Base-by-base conservation (phyloP, 1,140 invertebrate species). In the Magallana angulata region DNA sequence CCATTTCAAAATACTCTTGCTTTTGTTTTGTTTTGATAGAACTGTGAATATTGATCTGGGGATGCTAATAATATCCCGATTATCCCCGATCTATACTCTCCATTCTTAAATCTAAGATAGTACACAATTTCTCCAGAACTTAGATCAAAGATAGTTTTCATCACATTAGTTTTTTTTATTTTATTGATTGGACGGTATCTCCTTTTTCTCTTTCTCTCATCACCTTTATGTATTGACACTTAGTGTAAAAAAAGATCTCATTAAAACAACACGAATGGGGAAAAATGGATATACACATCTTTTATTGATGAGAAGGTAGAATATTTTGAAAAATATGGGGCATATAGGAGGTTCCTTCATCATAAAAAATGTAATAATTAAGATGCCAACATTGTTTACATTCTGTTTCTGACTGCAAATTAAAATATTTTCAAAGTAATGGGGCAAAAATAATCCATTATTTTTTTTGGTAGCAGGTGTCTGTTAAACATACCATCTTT, bases 231-330 rank as follows among this genome's bases (percentile, higher is more conserved):
- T 76, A 76, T 24, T 76, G 68, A 24, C 24, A 76, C 18, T 36
- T 48, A 48, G 24, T 30, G 30, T 62, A 76, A 76, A 18, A 76
- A 24, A 76, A 18, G n/a, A 48, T 48, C 68, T 76, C 24, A 4
- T 24, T 24, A 9, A 36, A 76, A 30, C 24, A 76, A 30, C 68
- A 76, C 7, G 24, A 76, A 30, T 7, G 36, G 18, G 30, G 36
- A 30, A 36, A 12, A 12, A 24, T 12, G 36, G 11, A 12, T 24
- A 48, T n/a, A 18, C 68, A 76, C 24, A 48, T 36, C 9, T 24
- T 24, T 76, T 76, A 76, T 76, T 76, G 68, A 76, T 76, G 68
- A 76, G 68, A 76, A 76, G 7, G 24, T 76, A 76, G 14, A 76
- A 30, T 76, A 30, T 76, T 76, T 76, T 76, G 24, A 30, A 76